These are phyloP conservation scores for Saguinus midas DNA, from an alignment of 2,113 vertebrate genomes.

Conservation along the genomic window DNA sequence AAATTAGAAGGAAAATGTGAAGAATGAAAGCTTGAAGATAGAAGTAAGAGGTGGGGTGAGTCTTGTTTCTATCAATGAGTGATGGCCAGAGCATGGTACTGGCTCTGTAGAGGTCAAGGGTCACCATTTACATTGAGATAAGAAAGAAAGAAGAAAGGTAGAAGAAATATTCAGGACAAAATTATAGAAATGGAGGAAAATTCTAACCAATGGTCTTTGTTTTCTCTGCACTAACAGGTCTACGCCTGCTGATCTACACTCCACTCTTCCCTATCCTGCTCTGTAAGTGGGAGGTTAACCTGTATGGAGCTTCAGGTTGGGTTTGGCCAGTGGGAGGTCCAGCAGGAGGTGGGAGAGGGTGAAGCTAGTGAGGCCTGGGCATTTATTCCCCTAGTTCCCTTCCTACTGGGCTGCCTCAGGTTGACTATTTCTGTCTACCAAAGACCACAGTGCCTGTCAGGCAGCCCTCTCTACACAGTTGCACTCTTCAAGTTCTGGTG, in stretches of 20 bases:
- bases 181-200: neutral
- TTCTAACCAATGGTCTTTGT: neutral
- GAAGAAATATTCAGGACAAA: neutral
- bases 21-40: neutral
- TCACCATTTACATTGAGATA: neutral
- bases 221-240: neutral
- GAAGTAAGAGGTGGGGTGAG: neutral
- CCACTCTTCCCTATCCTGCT: neutral
- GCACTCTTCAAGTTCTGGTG: neutral
- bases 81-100: neutral
- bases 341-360: neutral
- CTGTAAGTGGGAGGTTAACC: neutral
- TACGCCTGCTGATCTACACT: neutral
- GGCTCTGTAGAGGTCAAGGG: neutral
- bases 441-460: neutral
- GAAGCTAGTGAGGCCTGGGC: neutral
- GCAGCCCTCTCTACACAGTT: neutral
- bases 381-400: neutral
- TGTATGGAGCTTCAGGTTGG: neutral
- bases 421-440: neutral
- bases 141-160: neutral
- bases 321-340: neutral
- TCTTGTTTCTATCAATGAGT: too few species aligned
- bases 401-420: neutral
- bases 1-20: neutral